phyloP scores from a whole-genome alignment of 2,888 invertebrate genomes.

The Trissoscelio sp. region DNA sequence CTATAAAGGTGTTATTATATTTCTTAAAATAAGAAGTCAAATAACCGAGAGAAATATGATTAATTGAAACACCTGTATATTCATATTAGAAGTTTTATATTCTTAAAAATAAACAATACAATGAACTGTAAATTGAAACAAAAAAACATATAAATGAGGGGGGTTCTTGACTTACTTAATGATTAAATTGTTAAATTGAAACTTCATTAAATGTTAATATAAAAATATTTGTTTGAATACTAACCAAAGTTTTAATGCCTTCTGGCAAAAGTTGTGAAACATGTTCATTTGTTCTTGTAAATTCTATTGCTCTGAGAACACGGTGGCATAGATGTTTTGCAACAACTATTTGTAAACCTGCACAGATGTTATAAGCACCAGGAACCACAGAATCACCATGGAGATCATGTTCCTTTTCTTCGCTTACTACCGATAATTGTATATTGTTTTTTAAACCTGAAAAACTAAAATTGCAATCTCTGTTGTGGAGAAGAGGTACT shows the following conservation, averaged over 20 bases:
- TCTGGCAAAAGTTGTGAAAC: constrained; percentile 86
- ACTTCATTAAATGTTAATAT: no score
- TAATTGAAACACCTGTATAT: no score
- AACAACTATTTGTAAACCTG: constrained; percentile 90
- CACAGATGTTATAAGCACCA: constrained; percentile 92
- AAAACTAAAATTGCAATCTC: constrained; percentile 96
- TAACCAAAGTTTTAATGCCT: constrained; percentile 86
- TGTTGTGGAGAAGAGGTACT: constrained; percentile 86
- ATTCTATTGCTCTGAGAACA: constrained; percentile 93
- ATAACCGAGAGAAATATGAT: no score
- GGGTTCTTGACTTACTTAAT: no score
- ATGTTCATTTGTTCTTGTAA: constrained; percentile 83
- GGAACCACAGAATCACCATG: constrained; percentile 89
- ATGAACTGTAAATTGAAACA: no score
- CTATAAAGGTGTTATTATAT: no score
- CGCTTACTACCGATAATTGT: constrained; percentile 84
- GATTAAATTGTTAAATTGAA: no score
- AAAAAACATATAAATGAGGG: no score
- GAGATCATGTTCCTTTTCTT: constrained; percentile 86
- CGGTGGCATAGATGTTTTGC: constrained; percentile 92
- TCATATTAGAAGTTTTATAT: no score
- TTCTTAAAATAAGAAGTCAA: no score
- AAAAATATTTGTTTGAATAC: no score
- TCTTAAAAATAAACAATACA: no score
- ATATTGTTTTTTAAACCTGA: constrained; percentile 90